Evolutionary conservation across 2,888 invertebrate genomes (phyloP), one percentile per base, ranked within the genome.

Genomic region (Morpho helenor): DNA sequence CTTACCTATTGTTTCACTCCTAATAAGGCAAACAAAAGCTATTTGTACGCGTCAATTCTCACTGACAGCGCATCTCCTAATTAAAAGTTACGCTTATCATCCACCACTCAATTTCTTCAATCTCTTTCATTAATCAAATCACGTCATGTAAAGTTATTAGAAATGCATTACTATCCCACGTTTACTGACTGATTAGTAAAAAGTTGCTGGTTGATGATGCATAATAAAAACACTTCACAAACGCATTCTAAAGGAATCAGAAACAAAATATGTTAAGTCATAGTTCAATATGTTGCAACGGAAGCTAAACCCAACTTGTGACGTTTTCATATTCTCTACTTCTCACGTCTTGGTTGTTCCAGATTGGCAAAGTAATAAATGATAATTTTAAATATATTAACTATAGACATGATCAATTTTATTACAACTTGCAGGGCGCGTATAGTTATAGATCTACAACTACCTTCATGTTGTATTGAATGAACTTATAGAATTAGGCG

Each of bases 111-210:
- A 56, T 52, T 80, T 80, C 76, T 71, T 74, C 79, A 82, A 86
- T 85, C 85, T 75, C 72, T 79, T 82, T 77, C 80, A 85, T 85
- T 84, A 82, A 85, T 87, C 86, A 81, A 77, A 77, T 55, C 48
- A 31, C 68, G 65, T 67, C 66, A 43, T 47, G 69, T 76, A 77
- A 75, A 77, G 73, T 77, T 76, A 78, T 67, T 72, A 64, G 66
- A 65, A 61, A 64, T 56, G 66, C 69, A 68, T 54, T 45, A 69
- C 71, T 77, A 73, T 83, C 83, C 81, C 84, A 83, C 83, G 82
- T 70, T 68, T 70, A 69, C 76, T 57, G 56, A 74, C 71, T 70
- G 64, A 57, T 70, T 75, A 77, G 82, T 84, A 82, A 61, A 54
- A 56, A 49, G 16, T 23, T 45, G 48, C 54, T 42, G 31, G 47